Evolutionary conservation across 2,797 vertebrate species (phyloP).

Genomic region (Hyperoplus lanceolatus): DNA sequence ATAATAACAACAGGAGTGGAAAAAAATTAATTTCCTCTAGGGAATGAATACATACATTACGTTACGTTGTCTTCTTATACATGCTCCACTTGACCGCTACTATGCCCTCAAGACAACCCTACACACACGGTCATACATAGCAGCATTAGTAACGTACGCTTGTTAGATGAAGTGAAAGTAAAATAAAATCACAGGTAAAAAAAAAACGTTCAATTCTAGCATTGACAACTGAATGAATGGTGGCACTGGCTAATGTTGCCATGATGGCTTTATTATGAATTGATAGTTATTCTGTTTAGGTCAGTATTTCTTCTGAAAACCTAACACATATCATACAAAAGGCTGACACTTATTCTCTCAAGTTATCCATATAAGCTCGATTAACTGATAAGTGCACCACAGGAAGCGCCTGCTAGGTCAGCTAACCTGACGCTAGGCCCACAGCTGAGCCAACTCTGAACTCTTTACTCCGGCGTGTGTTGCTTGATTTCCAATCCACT

Average conservation of each 20-base stretch:
- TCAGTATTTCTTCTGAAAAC: too few relatives aligned
- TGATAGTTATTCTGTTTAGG: background rate
- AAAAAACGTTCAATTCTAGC: background rate
- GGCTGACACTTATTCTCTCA: rapidly evolving
- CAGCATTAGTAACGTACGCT: background rate
- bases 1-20: too few relatives aligned
- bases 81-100: slow-evolving; percentile 11
- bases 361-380: rapidly evolving
- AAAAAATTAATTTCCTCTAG: too few relatives aligned
- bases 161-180: background rate
- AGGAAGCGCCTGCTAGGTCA: slow-evolving; percentile 13
- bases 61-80: too few relatives aligned
- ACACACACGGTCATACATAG: background rate
- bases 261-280: background rate
- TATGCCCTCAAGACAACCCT: background rate
- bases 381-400: background rate
- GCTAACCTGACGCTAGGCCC: slow-evolving; percentile 44
- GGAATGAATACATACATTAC: too few relatives aligned
- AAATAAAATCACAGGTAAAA: background rate
- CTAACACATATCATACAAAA: background rate
- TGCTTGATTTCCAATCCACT: background rate
- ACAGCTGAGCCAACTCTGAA: slow-evolving; percentile 7
- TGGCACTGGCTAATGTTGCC: too few relatives aligned
- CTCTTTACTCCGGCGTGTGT: background rate
- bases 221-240: background rate